These are phyloP conservation scores for Biston betularia DNA, from an alignment of 2,888 invertebrate genomes.

Conservation along the genomic window DNA sequence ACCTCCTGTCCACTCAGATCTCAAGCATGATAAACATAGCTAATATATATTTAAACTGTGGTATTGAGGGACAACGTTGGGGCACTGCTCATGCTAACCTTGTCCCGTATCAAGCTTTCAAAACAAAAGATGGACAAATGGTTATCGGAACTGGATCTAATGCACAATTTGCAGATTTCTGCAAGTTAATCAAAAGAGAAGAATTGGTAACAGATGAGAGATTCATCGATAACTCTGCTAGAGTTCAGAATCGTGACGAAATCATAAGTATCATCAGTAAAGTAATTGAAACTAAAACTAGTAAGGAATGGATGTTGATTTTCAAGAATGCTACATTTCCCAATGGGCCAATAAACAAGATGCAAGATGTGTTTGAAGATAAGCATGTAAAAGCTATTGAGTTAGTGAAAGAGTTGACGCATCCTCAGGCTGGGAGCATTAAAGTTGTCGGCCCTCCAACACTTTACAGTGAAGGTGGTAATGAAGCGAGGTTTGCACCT, in stretches of 20 bases:
- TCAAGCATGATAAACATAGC: constrained; percentile 95
- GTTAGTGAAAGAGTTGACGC: constrained; percentile 90
- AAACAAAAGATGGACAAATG: constrained; percentile 92
- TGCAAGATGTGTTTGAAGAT: constrained; percentile 95
- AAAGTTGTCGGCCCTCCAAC: constrained; percentile 96
- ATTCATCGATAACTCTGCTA: constrained; percentile 89
- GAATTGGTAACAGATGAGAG: constrained; percentile 87
- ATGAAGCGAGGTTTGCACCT: constrained; percentile 90
- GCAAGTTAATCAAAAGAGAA: constrained; percentile 86
- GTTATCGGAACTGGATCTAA: constrained; percentile 96
- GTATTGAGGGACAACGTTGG: constrained; percentile 91
- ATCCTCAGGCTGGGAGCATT: constrained; percentile 89
- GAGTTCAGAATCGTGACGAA: constrained; percentile 91
- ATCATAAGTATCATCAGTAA: constrained; percentile 88
- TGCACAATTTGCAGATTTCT: constrained; percentile 91
- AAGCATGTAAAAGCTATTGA: constrained; percentile 92
- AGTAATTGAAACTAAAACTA: constrained; percentile 87
- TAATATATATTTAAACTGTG: constrained; percentile 95
- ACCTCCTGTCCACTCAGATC: constrained; percentile 97
- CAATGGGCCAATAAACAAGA: constrained; percentile 95
- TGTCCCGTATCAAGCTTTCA: constrained; percentile 97
- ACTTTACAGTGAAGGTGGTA: constrained; percentile 90
- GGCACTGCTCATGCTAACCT: constrained; percentile 98
- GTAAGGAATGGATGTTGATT: constrained; percentile 90
- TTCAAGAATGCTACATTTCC: constrained; percentile 93